Evolutionary conservation across 2,888 invertebrate genomes (phyloP), one percentile per base, ranked within the genome.

Genomic region (Caenorhabditis zanzibari): DNA sequence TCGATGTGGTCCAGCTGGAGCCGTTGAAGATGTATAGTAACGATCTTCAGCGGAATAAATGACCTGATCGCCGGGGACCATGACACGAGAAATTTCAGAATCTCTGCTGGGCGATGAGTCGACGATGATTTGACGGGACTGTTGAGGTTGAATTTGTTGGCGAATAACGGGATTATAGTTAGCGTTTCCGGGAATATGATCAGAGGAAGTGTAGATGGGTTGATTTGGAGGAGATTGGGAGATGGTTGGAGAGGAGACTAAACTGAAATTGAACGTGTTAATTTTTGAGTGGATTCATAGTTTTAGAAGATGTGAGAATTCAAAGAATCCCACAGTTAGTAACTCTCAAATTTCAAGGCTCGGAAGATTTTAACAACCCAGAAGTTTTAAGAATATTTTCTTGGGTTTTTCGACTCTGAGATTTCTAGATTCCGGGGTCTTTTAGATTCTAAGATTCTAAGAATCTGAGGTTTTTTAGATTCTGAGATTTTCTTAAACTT

Each of bases 1-100:
- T 22, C 81, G 81, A 52, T 84, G 79, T 28, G 49, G 56, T 26
- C 54, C 54, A 14, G 81, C 82, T 47, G 85, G 81, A 54, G 82
- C 85, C n/a, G 88, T 87, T n/a, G 88, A 85, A n/a, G 88, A 88
- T 19, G 88, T 84, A 72, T 89, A 89, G 74, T 86, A 89, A 9
- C 85, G 88, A 68, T 89, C 89, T 69, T 89, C 89, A 24, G 87
- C 88, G 24, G 84, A 72, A 81, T 76, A 89, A 52, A 89, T 81
- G 16, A 88, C 82, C 71, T 82, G 82, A 28, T 72, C 82, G 32
- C 76, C 82, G 22, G 81, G 81, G 49, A 81, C 63, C 64, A 75
- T 75, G 47, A 81, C 81, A 56, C 81, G 69, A 7, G 82, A 79
- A 16, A 59, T 69, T 54, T 82, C 82, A 59, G 83, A 72, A 68